Conservation (phyloP, 2,888 invertebrate species). For the Thymelicus sylvestris region DNA sequence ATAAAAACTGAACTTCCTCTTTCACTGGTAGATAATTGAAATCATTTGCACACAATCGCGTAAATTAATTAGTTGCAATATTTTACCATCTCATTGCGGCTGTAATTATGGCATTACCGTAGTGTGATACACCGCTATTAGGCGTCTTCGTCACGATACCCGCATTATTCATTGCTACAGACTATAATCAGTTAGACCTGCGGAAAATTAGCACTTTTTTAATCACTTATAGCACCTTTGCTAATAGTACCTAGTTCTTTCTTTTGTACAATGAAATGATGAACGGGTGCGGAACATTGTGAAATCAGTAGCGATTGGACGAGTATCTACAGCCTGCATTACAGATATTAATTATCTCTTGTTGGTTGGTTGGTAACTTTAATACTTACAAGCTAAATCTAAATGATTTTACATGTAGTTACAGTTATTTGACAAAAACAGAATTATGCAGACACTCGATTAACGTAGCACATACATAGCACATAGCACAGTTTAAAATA, state of each 20-base stretch:
- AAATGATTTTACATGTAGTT: too few species aligned
- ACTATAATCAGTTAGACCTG: slow-evolving; percentile 31
- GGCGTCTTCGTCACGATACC: slow-evolving; percentile 54
- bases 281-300: not conserved
- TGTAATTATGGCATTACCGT: slow-evolving; percentile 55
- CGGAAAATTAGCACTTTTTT: slow-evolving; percentile 49
- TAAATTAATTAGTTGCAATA: slow-evolving; percentile 47
- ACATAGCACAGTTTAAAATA: too few species aligned
- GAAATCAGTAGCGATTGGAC: not conserved
- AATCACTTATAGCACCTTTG: slow-evolving; percentile 31
- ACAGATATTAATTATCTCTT: not conserved
- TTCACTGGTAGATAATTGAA: slow-evolving; percentile 14
- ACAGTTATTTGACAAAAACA: too few species aligned
- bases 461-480: too few species aligned
- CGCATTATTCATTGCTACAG: slow-evolving; percentile 63
- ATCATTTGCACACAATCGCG: slow-evolving; percentile 37
- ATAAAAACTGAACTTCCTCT: slow-evolving; percentile 7
- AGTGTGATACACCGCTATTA: slow-evolving; percentile 67
- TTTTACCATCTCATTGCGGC: slow-evolving; percentile 33
- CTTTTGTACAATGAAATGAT: slow-evolving; percentile 8
- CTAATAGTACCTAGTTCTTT: slow-evolving; percentile 34
- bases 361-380: not conserved
- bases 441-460: too few species aligned
- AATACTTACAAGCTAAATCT: too few species aligned
- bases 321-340: too few species aligned